Conservation (phyloP, 1,140 invertebrate genomes). For the Bicyclus anynana region DNA sequence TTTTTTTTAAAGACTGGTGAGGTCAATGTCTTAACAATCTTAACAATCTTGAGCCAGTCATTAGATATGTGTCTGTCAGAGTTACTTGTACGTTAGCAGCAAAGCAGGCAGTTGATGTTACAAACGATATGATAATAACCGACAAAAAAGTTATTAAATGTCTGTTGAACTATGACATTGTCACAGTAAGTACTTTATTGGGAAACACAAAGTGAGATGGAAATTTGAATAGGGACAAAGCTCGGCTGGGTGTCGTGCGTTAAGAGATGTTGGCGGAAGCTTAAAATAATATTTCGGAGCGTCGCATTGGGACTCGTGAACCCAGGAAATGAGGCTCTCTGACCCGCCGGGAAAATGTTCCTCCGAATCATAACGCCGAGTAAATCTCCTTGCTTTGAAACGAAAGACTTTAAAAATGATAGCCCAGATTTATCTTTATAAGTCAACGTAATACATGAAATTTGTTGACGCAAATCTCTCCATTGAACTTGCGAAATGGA, state of each 20-base stretch:
- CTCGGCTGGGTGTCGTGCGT: conserved; percentile 51
- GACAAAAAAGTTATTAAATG: conserved; percentile 18
- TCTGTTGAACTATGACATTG: conserved; percentile 16
- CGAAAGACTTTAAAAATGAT: conserved; percentile 65
- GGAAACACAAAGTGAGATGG: conserved; percentile 45
- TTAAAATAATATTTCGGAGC: conserved; percentile 71
- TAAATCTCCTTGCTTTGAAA: conserved; percentile 59
- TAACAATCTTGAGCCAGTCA: too few relatives aligned
- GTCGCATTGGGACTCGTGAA: conserved; percentile 47
- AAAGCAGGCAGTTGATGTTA: neutral
- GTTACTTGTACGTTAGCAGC: neutral
- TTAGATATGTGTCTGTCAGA: neutral
- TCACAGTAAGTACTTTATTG: conserved; percentile 27
- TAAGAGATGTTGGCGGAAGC: conserved; percentile 64
- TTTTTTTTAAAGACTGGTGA: too few relatives aligned
- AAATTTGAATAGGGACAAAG: conserved; percentile 58
- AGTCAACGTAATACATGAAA: conserved; percentile 46
- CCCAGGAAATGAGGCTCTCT: conserved; percentile 70
- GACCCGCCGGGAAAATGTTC: conserved; percentile 69
- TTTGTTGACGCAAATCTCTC: conserved; percentile 40
- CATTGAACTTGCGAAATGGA: conserved; percentile 26
- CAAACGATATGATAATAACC: conserved; percentile 9
- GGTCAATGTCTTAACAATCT: too few relatives aligned
- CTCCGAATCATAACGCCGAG: conserved; percentile 64
- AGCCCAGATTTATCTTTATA: conserved; percentile 58